Conservation (phyloP, 2,888 invertebrate genomes). For the Caprella mutica region DNA sequence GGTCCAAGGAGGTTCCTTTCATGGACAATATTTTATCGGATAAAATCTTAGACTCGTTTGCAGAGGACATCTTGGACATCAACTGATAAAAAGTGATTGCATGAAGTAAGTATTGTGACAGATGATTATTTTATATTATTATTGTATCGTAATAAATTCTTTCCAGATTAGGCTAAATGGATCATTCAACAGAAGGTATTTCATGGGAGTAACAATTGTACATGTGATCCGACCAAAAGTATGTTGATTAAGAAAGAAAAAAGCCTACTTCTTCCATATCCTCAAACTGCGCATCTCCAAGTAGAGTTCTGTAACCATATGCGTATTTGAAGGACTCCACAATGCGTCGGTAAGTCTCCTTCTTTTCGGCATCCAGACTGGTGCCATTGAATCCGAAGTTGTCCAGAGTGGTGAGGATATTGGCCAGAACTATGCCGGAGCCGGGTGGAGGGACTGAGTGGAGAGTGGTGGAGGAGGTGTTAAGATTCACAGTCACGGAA, state of each 20-base stretch:
- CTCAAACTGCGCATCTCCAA: constrained; percentile 69
- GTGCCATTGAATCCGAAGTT: constrained; percentile 37
- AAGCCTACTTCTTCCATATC: constrained; percentile 53
- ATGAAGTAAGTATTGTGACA: too few relatives aligned
- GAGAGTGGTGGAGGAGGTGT: constrained; percentile 54
- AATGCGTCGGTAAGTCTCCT: constrained; percentile 58
- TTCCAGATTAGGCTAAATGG: too few relatives aligned
- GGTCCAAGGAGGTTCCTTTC: constrained; percentile 46
- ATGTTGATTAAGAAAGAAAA: too few relatives aligned
- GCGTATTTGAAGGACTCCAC: constrained; percentile 85
- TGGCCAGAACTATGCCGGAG: constrained; percentile 65
- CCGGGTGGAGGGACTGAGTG: constrained; percentile 76
- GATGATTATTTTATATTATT: too few relatives aligned
- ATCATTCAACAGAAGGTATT: too few relatives aligned
- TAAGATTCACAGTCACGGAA: constrained; percentile 49
- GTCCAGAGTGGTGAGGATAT: constrained; percentile 65
- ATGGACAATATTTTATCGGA: too few relatives aligned
- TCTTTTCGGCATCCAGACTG: constrained; percentile 34
- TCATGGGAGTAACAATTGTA: too few relatives aligned
- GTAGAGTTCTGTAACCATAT: constrained; percentile 67
- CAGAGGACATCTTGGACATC: constrained; percentile 53
- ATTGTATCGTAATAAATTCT: too few relatives aligned
- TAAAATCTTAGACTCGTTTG: constrained; percentile 53
- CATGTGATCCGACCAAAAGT: too few relatives aligned
- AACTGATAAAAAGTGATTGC: too few relatives aligned